Conservation (phyloP, 2,888 invertebrate genomes). For the Phortica okadai region DNA sequence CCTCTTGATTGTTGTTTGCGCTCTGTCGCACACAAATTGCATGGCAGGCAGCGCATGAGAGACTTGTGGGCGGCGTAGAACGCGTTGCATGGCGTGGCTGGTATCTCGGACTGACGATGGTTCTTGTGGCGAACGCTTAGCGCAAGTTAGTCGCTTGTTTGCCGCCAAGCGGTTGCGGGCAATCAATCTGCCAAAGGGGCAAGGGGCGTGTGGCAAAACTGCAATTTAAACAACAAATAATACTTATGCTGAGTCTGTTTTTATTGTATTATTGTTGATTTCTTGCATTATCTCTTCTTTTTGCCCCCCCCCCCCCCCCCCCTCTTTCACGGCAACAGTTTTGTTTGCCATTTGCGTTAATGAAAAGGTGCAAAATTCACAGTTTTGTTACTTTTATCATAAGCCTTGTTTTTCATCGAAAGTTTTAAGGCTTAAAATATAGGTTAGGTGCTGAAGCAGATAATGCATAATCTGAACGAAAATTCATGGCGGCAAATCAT, state of each 20-base stretch:
- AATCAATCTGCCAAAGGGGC: not conserved
- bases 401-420: not conserved
- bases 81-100: not conserved
- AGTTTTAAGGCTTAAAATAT: too few species aligned
- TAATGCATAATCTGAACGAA: too few species aligned
- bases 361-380: slow-evolving; percentile 68
- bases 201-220: slow-evolving; percentile 2
- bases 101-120: not conserved
- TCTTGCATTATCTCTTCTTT: slow-evolving; percentile 29
- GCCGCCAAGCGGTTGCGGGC: slow-evolving; percentile 22
- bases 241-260: slow-evolving; percentile 56
- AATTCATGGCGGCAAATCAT: not conserved
- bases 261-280: slow-evolving; percentile 51
- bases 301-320: not conserved
- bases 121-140: slow-evolving; percentile 55
- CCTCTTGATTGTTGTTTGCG: slow-evolving; percentile 45
- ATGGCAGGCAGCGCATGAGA: slow-evolving; percentile 35
- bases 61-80: not conserved
- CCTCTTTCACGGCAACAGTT: not conserved
- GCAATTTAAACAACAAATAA: slow-evolving; percentile 70
- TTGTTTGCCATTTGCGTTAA: slow-evolving; percentile 54
- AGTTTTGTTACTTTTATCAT: slow-evolving; percentile 59
- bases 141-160: slow-evolving; percentile 68
- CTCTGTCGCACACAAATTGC: slow-evolving; percentile 59
- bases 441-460: too few species aligned